Evolutionary conservation across 1,140 invertebrate species (phyloP), one percentile per base, ranked within the genome.

Genomic region (Drosophila virilis): DNA sequence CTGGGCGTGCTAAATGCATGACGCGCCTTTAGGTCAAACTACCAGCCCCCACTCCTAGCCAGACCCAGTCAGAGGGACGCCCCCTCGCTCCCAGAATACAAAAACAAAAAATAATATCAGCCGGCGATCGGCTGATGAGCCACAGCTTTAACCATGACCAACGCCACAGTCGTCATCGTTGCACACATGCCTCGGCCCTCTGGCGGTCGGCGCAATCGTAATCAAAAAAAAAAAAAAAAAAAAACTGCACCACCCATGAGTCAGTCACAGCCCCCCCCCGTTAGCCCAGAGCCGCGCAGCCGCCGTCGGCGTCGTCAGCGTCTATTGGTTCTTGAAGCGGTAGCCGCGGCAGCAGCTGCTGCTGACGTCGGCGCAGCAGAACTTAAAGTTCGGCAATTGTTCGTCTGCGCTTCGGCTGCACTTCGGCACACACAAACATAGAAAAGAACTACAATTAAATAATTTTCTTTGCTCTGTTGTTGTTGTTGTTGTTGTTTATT

Each of bases 381-480:
- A 57, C 50, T 64, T 48, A 37, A 71, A 64, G 68, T 71, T 71
- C 68, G 68, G 59, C 68, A 57, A 71, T 35, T 43, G 61, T 61
- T 62, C 59, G 67, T 64, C 15, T 32, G 48, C 33, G 54, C 57
- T 72, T 76, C 73, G 73, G 58, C 59, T 52, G 74, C 64, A 75
- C 67, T 75, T 75, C 54, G 73, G 51, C 38, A 12, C n/a, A 42
- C 48, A 50, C 55, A 42, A 65, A 70, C 43, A 70, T 17, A 51
- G 58, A 73, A 48, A 64, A 72, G 61, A 78, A 64, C 70, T 77
- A 74, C 81, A 89, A 89, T 89, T 84, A 80, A 89, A 89, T 84
- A 89, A 90, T 84, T 90, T 89, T 77, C 74, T 78, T 80, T 84
- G 80, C 65, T 54, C 50, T 64, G 54, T 42, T 59, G n/a, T 2